A percentile compares a stretch with the other conserved stretches of the same genome.
phyloP scores from a whole-genome alignment of 1,140 invertebrate genomes.

The Rhopalosiphum maidis region DNA sequence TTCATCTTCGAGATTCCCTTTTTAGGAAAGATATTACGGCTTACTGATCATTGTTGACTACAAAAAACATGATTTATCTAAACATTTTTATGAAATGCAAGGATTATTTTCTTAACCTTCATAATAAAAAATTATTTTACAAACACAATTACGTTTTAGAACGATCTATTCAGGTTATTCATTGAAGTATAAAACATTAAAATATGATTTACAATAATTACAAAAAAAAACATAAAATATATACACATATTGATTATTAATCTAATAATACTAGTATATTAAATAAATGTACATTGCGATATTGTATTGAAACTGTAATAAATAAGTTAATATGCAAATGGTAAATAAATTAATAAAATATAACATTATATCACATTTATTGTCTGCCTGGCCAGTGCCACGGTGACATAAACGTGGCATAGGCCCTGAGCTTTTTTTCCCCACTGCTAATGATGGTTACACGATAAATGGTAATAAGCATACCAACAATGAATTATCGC shows the following conservation, averaged over 20 bases:
- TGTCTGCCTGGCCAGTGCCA: too few species aligned
- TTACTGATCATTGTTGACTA: background rate
- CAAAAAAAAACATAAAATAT: constrained; percentile 2
- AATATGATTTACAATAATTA: background rate
- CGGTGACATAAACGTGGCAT: too few species aligned
- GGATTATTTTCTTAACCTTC: background rate
- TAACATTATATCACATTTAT: too few species aligned
- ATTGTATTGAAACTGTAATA: background rate
- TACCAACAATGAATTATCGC: too few species aligned
- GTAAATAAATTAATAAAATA: too few species aligned
- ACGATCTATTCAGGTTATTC: background rate
- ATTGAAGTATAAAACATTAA: background rate
- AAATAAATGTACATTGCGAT: background rate
- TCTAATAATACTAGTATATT: background rate
- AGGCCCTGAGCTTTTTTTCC: too few species aligned
- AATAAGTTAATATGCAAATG: background rate
- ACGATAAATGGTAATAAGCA: too few species aligned
- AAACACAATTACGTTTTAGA: background rate
- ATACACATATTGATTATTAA: background rate
- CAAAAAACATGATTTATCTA: background rate
- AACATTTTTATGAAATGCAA: background rate
- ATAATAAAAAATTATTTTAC: background rate
- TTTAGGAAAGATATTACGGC: background rate
- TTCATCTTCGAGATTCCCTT: background rate
- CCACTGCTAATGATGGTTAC: too few species aligned